Evolutionary conservation across 2,888 invertebrate genomes (phyloP).

Genomic region (Alentia gelatinosa): DNA sequence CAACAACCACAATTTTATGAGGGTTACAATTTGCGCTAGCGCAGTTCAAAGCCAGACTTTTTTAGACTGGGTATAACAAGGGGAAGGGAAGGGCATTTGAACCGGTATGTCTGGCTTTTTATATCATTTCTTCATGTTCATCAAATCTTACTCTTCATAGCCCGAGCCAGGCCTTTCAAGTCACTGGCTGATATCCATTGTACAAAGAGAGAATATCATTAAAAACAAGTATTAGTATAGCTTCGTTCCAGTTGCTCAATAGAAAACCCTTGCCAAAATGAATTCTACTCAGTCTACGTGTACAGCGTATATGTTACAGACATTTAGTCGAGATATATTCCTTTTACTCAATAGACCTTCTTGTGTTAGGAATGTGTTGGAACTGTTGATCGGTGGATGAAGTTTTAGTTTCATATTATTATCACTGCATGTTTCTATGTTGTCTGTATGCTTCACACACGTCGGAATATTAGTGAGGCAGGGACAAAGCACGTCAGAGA

Average conservation of each 20-base stretch:
- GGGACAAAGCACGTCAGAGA: not conserved
- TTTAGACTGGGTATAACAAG: not conserved
- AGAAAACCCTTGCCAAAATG: not conserved
- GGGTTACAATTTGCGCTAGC: not conserved
- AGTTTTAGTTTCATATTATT: not conserved
- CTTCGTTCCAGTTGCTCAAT: conserved; percentile 13
- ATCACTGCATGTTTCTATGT: conserved; percentile 10
- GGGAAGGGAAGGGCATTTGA: not conserved
- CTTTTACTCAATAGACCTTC: not conserved
- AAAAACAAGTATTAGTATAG: not conserved
- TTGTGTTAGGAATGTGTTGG: not conserved
- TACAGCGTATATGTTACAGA: not conserved
- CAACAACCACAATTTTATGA: not conserved
- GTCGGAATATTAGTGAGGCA: not conserved
- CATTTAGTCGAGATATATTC: not conserved
- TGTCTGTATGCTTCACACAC: not conserved
- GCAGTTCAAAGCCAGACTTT: not conserved
- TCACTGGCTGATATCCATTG: not conserved
- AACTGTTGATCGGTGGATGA: conserved; percentile 18
- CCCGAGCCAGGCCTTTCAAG: not conserved
- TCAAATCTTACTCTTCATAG: not conserved
- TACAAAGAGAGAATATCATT: not conserved
- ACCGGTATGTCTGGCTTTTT: not conserved
- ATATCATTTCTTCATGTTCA: not conserved
- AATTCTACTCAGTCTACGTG: not conserved